Base-by-base conservation (phyloP, 2,797 vertebrate species). In the Acanthurus tractus region DNA sequence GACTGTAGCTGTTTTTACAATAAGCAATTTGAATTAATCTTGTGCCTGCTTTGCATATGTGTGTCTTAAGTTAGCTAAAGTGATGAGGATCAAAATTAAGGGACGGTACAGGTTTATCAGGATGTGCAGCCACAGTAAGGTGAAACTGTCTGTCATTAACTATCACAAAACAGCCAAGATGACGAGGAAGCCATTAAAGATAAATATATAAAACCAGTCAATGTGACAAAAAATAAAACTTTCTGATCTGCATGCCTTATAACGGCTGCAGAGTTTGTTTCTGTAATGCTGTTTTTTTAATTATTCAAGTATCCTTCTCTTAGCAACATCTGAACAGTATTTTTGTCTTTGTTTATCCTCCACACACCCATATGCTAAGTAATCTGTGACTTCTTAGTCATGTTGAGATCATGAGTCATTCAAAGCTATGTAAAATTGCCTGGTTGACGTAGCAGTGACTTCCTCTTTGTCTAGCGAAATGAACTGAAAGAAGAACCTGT, bases 201-300 rank as follows among this genome's bases (percentile, higher is more conserved):
- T 34, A 34, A 34, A 34, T 7, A 34, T 34, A 34, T 34, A 6
- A 34, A 34, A 34, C 29, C 29, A 34, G 29, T 34, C 29, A 34
- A 1, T 34, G 6, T 34, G 29, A 6, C 29, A 34, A 34, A 34
- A 34, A 34, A 34, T 34, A 34, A 34, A 34, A 34, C 29, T 34
- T 34, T 34, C 29, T 23, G 4, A 0, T 40, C 34, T 22, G 2
- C 22, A 29, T 63, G 57, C 29, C 23, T 8, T 63, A 9, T 49
- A n/a, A 20, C 12, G 14, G 6, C 23, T 22, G 6, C 23, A 40
- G 3, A 25, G 36, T 44, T 54, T 54, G n/a, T 53, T 23, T 73
- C 14, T 20, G 7, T 52, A 36, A 36, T 52, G n/a, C 36, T 58
- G 17, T 53, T 63, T 68, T 57, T 8, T 29, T 55, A 36, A 63